Conservation (phyloP, 1,140 invertebrate species). For the Drosophila tropicalis region DNA sequence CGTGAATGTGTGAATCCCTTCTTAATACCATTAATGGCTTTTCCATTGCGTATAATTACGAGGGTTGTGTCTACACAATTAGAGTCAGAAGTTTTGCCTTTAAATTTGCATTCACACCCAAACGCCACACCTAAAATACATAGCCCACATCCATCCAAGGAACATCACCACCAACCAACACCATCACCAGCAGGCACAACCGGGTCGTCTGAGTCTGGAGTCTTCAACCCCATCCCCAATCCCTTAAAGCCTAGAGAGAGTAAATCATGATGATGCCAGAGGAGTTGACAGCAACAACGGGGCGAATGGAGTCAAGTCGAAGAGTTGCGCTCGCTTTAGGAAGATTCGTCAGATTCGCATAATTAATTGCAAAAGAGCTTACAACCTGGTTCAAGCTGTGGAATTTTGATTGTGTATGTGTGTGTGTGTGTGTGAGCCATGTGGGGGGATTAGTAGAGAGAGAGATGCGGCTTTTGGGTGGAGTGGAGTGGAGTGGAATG, state of each 20-base stretch:
- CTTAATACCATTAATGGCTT: slow-evolving; percentile 82
- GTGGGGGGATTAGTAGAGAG: not conserved
- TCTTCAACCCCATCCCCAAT: not conserved
- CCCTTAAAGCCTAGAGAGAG: slow-evolving; percentile 9
- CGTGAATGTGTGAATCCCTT: slow-evolving; percentile 36
- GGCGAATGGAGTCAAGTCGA: slow-evolving; percentile 57
- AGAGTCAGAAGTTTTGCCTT: slow-evolving; percentile 67
- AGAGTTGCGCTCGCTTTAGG: slow-evolving; percentile 68
- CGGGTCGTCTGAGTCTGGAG: slow-evolving; percentile 11
- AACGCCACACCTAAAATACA: not conserved
- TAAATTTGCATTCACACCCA: slow-evolving; percentile 74
- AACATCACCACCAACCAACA: not conserved
- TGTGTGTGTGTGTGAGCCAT: slow-evolving; percentile 56
- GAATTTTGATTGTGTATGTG: slow-evolving; percentile 75
- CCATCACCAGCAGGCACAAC: slow-evolving; percentile 30
- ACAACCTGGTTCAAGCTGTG: slow-evolving; percentile 67
- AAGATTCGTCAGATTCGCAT: slow-evolving; percentile 82
- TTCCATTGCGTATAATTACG: slow-evolving; percentile 81
- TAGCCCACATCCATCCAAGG: not conserved
- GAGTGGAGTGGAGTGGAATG: not conserved
- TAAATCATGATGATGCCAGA: slow-evolving; percentile 77
- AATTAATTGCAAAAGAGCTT: slow-evolving; percentile 78
- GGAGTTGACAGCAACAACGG: slow-evolving; percentile 71
- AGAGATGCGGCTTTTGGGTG: not conserved
- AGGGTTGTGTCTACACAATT: slow-evolving; percentile 76